phyloP scores from a whole-genome alignment of 1,140 invertebrate genomes.

The Eurytemora carolleeae region DNA sequence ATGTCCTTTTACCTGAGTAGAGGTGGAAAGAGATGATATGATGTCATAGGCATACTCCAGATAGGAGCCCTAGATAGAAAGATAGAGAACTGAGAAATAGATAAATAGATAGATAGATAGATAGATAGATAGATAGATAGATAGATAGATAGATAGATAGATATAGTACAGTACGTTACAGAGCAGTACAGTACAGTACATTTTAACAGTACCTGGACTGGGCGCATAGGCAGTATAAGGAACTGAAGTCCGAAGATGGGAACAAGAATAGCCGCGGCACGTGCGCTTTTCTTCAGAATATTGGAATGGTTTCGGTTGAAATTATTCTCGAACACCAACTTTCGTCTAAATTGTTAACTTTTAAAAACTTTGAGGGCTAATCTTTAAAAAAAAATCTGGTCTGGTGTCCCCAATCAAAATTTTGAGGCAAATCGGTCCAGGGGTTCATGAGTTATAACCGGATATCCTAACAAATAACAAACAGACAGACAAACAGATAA shows the following conservation, averaged over 20 bases:
- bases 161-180: not conserved
- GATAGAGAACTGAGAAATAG: not conserved
- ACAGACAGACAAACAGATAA: too few relatives aligned
- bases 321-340: not conserved
- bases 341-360: too few relatives aligned
- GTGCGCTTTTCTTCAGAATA: not conserved
- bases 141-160: not conserved
- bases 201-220: not conserved
- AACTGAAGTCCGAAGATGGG: not conserved
- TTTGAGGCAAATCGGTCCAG: too few relatives aligned
- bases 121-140: not conserved
- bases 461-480: too few relatives aligned
- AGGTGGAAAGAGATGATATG: not conserved
- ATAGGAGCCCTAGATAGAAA: not conserved
- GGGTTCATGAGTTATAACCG: too few relatives aligned
- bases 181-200: not conserved
- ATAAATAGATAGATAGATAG: not conserved
- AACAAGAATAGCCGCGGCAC: not conserved
- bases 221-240: not conserved
- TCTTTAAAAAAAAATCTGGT: too few relatives aligned
- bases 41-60: not conserved
- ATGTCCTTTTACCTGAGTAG: not conserved
- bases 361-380: too few relatives aligned
- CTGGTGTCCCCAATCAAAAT: too few relatives aligned
- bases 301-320: not conserved